Conservation (phyloP, 2,888 invertebrate genomes). For the Pachycephus smyrnensis region DNA sequence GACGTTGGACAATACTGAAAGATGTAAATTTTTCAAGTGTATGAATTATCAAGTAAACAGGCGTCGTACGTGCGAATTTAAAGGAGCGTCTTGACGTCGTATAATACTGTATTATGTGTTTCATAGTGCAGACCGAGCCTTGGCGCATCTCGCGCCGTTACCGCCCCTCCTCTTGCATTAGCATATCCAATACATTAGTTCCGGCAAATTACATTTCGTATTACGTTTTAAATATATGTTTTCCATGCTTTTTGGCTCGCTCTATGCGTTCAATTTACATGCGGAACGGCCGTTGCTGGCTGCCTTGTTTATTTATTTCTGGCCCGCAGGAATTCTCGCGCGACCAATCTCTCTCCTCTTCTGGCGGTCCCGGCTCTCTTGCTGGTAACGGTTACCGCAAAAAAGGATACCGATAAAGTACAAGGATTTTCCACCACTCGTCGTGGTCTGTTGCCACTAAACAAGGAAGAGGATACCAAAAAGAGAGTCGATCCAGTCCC, state of each 20-base stretch:
- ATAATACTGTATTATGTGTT: conserved; percentile 1
- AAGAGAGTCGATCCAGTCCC: background rate
- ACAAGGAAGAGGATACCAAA: background rate
- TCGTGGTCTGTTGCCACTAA: background rate
- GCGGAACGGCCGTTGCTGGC: conserved; percentile 7
- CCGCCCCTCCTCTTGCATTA: conserved; percentile 16
- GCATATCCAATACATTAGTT: conserved; percentile 27
- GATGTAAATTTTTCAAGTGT: background rate
- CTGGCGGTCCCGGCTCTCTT: background rate
- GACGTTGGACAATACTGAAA: background rate
- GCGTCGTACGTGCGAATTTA: background rate
- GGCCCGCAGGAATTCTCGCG: conserved; percentile 11
- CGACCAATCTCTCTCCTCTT: background rate
- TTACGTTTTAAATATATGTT: conserved; percentile 26
- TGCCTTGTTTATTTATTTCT: conserved; percentile 7
- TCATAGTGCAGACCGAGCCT: background rate
- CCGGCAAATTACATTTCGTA: conserved; percentile 26
- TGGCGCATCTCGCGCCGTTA: background rate
- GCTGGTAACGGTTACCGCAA: background rate
- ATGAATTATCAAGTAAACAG: background rate
- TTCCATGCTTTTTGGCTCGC: conserved; percentile 20
- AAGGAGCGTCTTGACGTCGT: background rate
- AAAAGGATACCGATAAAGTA: background rate
- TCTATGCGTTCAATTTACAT: conserved; percentile 8
- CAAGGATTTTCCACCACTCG: too few relatives aligned